Evolutionary conservation across 2,888 invertebrate genomes (phyloP).

Genomic region (Tetheella fluctuosa): DNA sequence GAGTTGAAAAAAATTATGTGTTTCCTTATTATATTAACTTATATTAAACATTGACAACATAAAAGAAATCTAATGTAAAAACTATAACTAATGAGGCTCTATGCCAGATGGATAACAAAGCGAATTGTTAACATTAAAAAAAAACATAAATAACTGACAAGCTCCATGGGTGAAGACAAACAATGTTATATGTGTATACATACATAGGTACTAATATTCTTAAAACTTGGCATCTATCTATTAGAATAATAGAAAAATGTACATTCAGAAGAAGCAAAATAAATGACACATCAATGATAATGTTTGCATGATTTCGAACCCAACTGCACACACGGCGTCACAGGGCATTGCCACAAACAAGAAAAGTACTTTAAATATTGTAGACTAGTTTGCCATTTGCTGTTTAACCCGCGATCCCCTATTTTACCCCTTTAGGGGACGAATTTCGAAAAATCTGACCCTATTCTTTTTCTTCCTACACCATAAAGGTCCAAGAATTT

Average conservation of each 20-base stretch:
- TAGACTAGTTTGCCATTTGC: no score
- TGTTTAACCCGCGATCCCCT: no score
- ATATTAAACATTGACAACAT: neutral
- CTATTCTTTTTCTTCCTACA: no score
- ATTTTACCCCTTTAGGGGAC: no score
- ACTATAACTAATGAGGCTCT: neutral
- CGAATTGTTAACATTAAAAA: conserved; percentile 1
- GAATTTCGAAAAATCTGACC: no score
- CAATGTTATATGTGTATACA: neutral
- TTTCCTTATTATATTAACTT: no score
- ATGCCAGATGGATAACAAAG: neutral
- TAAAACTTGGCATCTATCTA: neutral
- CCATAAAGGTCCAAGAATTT: no score
- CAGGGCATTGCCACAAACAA: no score
- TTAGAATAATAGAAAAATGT: neutral
- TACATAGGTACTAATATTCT: neutral
- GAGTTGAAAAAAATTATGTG: no score
- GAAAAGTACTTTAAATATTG: no score
- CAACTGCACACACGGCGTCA: neutral
- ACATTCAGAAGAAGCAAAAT: neutral
- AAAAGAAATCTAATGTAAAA: neutral
- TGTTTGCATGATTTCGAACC: neutral
- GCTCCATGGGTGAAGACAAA: neutral
- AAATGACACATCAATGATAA: neutral
- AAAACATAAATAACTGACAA: neutral